phyloP scores from a whole-genome alignment of 2,888 invertebrate genomes.

The Scaptomyza polygonia region DNA sequence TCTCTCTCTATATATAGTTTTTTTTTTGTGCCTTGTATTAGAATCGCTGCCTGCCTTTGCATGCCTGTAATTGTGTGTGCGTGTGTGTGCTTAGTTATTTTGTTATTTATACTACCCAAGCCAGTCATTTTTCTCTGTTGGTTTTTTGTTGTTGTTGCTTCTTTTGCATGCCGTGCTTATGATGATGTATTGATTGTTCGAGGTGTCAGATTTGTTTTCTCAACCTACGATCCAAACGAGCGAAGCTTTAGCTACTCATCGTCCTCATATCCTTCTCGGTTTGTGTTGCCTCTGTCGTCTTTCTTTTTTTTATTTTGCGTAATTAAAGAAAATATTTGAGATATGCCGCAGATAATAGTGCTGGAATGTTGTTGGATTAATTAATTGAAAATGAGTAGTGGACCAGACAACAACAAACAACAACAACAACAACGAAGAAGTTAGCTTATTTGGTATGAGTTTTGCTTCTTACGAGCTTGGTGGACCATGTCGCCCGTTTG shows the following conservation, averaged over 20 bases:
- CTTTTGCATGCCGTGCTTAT: constrained; percentile 70
- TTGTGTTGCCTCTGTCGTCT: constrained; percentile 20
- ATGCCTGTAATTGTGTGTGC: constrained; percentile 77
- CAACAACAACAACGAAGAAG: constrained; percentile 22
- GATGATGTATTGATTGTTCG: constrained; percentile 79
- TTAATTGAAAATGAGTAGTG: constrained; percentile 80
- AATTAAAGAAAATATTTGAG: constrained; percentile 80
- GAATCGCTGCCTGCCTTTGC: constrained; percentile 48
- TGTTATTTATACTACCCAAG: constrained; percentile 23
- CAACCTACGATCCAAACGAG: constrained; percentile 48
- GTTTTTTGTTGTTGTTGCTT: constrained; percentile 1
- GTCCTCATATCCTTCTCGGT: constrained; percentile 1
- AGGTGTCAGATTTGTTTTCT: constrained; percentile 76
- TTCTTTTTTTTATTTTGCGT: constrained; percentile 65
- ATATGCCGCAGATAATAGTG: constrained; percentile 79
- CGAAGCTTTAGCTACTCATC: constrained; percentile 12
- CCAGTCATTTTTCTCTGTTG: neutral
- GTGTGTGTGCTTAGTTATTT: constrained; percentile 59
- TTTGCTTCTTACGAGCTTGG: constrained; percentile 33
- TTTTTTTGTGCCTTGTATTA: constrained; percentile 44
- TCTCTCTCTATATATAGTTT: neutral
- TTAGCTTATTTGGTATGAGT: constrained; percentile 60
- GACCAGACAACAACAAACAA: constrained; percentile 40
- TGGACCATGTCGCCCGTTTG: constrained; percentile 71
- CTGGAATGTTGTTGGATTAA: constrained; percentile 80